phyloP scores from a whole-genome alignment of 2,797 vertebrate genomes.

The Antennarius maculatus region DNA sequence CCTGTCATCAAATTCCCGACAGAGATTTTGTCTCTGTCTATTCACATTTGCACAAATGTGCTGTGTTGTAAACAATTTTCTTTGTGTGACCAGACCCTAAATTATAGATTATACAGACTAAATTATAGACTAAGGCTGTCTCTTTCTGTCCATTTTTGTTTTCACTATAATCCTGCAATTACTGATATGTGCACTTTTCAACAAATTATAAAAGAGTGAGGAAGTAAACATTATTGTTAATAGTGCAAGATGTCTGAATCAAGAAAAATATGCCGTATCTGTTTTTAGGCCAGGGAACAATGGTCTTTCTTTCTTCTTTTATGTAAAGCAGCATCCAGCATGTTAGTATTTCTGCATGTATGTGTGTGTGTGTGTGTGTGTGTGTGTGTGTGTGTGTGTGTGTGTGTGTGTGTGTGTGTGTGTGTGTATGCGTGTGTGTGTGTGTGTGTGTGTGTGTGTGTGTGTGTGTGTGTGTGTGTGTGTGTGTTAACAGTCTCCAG shows the following conservation, averaged over 20 bases:
- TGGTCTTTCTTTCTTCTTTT: neutral
- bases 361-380: neutral
- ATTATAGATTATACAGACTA: too few species aligned
- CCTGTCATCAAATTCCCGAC: too few species aligned
- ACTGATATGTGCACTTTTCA: neutral
- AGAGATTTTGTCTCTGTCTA: too few species aligned
- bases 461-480: neutral
- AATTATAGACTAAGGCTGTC: too few species aligned
- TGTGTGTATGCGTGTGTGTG: too few species aligned
- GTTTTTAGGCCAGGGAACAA: neutral
- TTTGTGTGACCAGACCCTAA: neutral
- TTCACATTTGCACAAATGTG: neutral
- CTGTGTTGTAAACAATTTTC: conserved; percentile 5
- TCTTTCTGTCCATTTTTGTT: neutral
- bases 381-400: too few species aligned
- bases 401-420: neutral
- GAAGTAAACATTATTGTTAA: conserved; percentile 1
- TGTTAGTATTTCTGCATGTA: neutral
- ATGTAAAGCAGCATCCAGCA: neutral
- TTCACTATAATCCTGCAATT: neutral
- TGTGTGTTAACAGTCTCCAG: conserved; percentile 3
- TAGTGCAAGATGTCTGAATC: neutral
- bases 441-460: too few species aligned
- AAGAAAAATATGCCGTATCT: neutral
- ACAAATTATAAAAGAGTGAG: neutral